Base-by-base conservation (phyloP, 2,113 vertebrate species). In the Zosterops hypoxanthus region DNA sequence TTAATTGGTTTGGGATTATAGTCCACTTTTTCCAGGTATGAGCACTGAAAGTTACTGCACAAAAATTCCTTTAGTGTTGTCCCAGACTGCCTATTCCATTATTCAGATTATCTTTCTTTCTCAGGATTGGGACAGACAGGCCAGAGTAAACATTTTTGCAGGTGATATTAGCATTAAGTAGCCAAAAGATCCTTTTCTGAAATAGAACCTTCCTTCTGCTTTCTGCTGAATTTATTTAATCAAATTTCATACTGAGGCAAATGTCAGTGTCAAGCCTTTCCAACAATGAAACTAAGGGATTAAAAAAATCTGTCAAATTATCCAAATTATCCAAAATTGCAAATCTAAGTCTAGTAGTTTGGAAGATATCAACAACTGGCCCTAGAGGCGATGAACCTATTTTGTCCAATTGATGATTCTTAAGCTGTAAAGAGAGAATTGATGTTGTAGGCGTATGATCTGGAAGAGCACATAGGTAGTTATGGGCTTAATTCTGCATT, bases 361-460 rank as follows among this genome's bases (percentile, higher is more conserved):
- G 23, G 36, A 92, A 70, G 16, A 26, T 6, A 29, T 19, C n/a
- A 47, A 53, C 21, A 82, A 44, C 4, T 5, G 2, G 7, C 6
- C 12, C 11, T 23, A 56, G 24, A 42, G 7, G 3, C 34, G 12
- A 79, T 52, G 34, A 50, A 63, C 2, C 3, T 11, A 8, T 70
- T 81, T 46, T 29, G 11, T 9, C 8, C 9, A 22, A 52, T 0
- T 59, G 11, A 22, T 66, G 11, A 23, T 29, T 73, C 26, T 63
- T 76, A 59, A 6, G 60, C 16, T 88, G 33, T 31, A 49, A 46
- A 49, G 3, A 66, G 14, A 61, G 9, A 49, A 18, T 17, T 56
- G 22, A 16, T 65, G 26, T 29, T 2, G 0, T 25, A 80, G 16
- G 12, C 2, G 3, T 3, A 8, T 17, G 5, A 4, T 25, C 22